These are phyloP conservation scores for Aphelenchoides besseyi DNA, from an alignment of 1,140 invertebrate species.

Conservation along the genomic window DNA sequence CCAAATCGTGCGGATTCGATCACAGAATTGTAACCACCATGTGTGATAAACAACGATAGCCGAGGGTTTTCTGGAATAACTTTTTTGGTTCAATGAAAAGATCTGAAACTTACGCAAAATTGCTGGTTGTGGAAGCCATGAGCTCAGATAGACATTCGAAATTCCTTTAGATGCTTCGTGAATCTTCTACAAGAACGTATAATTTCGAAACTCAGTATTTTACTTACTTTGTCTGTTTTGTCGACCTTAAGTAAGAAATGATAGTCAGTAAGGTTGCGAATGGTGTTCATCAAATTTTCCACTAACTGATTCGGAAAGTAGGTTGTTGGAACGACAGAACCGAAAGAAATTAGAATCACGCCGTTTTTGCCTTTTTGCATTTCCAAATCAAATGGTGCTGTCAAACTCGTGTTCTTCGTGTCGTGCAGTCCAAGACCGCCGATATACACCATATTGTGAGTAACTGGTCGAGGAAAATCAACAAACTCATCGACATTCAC, in stretches of 20 bases:
- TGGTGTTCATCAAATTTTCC: constrained; percentile 28
- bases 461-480: constrained; percentile 35
- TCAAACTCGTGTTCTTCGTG: background rate
- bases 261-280: constrained; percentile 25
- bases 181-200: background rate
- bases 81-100: too few species aligned
- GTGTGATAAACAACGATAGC: background rate
- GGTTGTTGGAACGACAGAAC: constrained; percentile 23
- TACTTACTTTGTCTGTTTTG: constrained; percentile 24
- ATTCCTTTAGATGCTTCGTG: constrained; percentile 2
- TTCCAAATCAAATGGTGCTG: constrained; percentile 25
- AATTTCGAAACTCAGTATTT: background rate
- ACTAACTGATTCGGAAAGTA: constrained; percentile 25
- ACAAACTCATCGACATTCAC: constrained; percentile 40
- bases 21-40: constrained; percentile 8
- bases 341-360: constrained; percentile 36
- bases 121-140: constrained; percentile 1
- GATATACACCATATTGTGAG: constrained; percentile 37
- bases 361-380: constrained; percentile 38
- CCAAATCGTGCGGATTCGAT: background rate
- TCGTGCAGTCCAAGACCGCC: constrained; percentile 32
- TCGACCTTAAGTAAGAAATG: constrained; percentile 44
- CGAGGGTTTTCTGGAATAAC: background rate
- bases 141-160: background rate
- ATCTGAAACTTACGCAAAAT: background rate